These are phyloP conservation scores for Fundulus diaphanus DNA, from an alignment of 2,797 vertebrate species.

Conservation along the genomic window DNA sequence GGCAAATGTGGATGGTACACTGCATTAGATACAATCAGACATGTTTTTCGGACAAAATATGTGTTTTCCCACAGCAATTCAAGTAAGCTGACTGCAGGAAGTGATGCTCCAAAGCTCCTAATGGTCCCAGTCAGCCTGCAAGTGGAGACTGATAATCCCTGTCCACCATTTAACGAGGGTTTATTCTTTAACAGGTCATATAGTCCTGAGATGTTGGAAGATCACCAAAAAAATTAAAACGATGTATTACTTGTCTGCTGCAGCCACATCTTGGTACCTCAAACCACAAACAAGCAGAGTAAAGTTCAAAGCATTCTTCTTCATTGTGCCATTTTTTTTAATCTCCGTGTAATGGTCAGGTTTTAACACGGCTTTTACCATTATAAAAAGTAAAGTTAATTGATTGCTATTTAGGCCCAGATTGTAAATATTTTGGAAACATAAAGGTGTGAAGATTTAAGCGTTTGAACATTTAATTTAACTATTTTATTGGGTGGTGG, in stretches of 20 bases:
- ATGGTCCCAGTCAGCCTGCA: slow-evolving; percentile 48
- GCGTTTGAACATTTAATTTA: neutral
- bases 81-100: slow-evolving; percentile 49
- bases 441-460: neutral
- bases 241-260: slow-evolving; percentile 8
- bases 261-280: neutral
- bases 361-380: neutral
- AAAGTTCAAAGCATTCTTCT: slow-evolving; percentile 1
- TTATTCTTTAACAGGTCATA: slow-evolving; percentile 57
- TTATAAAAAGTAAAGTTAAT: neutral
- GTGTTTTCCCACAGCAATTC: slow-evolving; percentile 46
- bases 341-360: neutral
- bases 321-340: neutral
- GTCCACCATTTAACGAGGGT: slow-evolving; percentile 52
- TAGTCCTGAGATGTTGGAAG: slow-evolving; percentile 48
- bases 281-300: neutral
- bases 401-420: neutral
- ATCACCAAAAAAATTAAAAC: slow-evolving; percentile 30
- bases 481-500: neutral
- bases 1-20: slow-evolving; percentile 40
- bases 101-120: slow-evolving; percentile 56
- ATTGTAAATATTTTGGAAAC: neutral
- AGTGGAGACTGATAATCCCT: slow-evolving; percentile 56
- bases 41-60: slow-evolving; percentile 21
- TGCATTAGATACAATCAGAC: slow-evolving; percentile 54